Evolutionary conservation across 2,797 vertebrate genomes (phyloP), one percentile per base, ranked within the genome.

Genomic region (Xenentodon cancila): DNA sequence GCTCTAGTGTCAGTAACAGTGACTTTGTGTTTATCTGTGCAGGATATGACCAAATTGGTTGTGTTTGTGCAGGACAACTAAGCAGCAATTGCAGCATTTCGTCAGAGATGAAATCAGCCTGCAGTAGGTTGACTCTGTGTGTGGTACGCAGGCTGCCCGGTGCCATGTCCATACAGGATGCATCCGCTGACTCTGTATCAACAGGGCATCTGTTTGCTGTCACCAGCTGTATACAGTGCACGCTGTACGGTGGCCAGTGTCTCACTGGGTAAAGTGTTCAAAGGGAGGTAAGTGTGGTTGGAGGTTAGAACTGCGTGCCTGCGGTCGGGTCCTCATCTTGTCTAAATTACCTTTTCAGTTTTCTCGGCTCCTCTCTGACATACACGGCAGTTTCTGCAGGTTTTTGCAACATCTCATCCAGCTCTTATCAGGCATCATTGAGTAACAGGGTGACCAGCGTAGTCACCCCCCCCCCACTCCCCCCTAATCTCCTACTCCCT

Each of bases 111-210:
- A 53, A 59, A 37, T 53, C 3, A 15, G 78, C 67, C 64, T 56
- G 45, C 18, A 55, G 69, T 54, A 58, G 64, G 51, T 59, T 37
- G 32, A 45, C 46, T 59, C 9, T 56, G 62, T 71, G 70, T 80
- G 65, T 56, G 55, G 82, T 68, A 65, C 82, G 73, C 77, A 72
- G 76, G 66, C 71, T 80, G 46, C 53, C 69, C 72, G 77, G 81
- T 85, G 82, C 84, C 82, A 73, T 75, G 71, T 78, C 68, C 57
- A 84, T 69, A 82, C 79, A 86, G 79, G 77, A 82, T 78, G 64
- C 68, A 78, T 85, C 79, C 88, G 77, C 77, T 82, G 66, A 77
- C 72, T 46, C 76, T 82, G 49, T 71, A 77, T 84, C 77, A 79
- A 78, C 80, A 73, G 50, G 60, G 63, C 40, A 79, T 82, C 59